These are phyloP conservation scores for Drosophila nannoptera DNA, from an alignment of 1,140 invertebrate genomes.

Conservation along the genomic window DNA sequence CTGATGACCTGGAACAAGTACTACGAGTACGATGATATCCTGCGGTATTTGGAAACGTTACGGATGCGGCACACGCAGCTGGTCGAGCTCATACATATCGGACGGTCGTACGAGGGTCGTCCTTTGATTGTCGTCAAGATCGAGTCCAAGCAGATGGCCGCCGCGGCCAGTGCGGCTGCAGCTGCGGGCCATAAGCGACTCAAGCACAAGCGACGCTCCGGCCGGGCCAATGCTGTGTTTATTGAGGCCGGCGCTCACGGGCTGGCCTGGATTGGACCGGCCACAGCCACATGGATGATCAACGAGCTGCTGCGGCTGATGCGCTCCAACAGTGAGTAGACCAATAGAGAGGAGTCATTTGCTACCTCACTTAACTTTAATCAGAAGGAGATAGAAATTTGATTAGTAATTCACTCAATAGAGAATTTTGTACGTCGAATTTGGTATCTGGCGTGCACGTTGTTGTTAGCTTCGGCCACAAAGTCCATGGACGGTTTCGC, in stretches of 20 bases:
- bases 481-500: background rate
- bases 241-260: conserved; percentile 88
- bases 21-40: conserved; percentile 84
- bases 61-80: conserved; percentile 83
- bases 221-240: conserved; percentile 81
- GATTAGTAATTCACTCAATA: background rate
- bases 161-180: conserved; percentile 34
- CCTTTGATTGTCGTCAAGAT: conserved; percentile 81
- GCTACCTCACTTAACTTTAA: no score
- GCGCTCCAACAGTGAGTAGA: conserved; percentile 80
- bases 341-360: background rate
- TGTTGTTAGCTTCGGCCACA: background rate
- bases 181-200: conserved; percentile 58
- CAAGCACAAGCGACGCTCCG: conserved; percentile 61
- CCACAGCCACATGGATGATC: conserved; percentile 88
- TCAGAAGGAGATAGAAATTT: no score
- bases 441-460: background rate
- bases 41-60: conserved; percentile 85
- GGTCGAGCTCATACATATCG: conserved; percentile 84
- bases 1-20: conserved; percentile 83
- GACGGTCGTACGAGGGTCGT: conserved; percentile 85
- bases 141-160: conserved; percentile 56
- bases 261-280: conserved; percentile 91
- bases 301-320: conserved; percentile 86
- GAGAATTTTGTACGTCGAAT: background rate